A percentile compares a stretch with the other conserved stretches of the same genome.
These are phyloP conservation scores for Yponomeuta malinellus DNA, from an alignment of 2,888 invertebrate genomes.

Conservation along the genomic window DNA sequence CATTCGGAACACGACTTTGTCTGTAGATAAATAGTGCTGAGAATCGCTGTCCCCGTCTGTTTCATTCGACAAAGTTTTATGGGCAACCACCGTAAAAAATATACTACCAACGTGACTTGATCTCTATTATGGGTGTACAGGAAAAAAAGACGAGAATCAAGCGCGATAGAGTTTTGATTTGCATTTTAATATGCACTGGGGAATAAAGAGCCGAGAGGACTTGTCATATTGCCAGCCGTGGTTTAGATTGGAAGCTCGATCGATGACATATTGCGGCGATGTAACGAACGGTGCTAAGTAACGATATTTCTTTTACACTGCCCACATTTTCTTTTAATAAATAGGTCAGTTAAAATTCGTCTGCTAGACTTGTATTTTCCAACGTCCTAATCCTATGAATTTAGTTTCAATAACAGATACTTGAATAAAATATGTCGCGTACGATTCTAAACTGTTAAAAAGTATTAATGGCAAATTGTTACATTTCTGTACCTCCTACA, in stretches of 20 bases:
- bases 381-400: too few species aligned
- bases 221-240: conserved; percentile 50
- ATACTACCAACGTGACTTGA: conserved; percentile 62
- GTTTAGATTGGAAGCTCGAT: conserved; percentile 18
- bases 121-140: conserved; percentile 45
- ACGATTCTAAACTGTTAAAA: too few species aligned
- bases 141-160: conserved; percentile 35
- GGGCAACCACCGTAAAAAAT: conserved; percentile 42
- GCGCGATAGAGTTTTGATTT: conserved; percentile 49
- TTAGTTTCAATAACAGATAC: too few species aligned
- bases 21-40: neutral
- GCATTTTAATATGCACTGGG: conserved; percentile 71
- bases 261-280: neutral
- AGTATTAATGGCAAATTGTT: too few species aligned
- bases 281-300: neutral
- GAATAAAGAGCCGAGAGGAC: conserved; percentile 43
- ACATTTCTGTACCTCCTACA: too few species aligned
- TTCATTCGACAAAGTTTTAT: conserved; percentile 34
- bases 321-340: too few species aligned
- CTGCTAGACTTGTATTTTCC: too few species aligned
- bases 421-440: too few species aligned
- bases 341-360: too few species aligned
- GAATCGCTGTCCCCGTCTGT: neutral
- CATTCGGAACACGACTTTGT: neutral
- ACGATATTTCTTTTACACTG: too few species aligned